Evolutionary conservation across 2,888 invertebrate species (phyloP), one percentile per base, ranked within the genome.

Genomic region (Escarpia spicata): DNA sequence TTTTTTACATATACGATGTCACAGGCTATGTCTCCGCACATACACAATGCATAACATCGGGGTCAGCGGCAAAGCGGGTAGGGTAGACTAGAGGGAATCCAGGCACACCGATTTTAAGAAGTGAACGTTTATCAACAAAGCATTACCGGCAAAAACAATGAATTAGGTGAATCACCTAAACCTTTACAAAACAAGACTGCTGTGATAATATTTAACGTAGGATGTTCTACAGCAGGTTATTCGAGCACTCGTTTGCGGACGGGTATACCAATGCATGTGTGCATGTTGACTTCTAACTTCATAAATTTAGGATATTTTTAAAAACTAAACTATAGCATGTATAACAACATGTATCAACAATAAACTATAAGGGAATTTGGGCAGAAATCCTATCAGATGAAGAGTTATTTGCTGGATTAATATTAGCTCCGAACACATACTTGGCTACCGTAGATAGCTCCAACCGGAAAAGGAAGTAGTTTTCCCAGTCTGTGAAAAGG

Each of bases 401-500:
- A 26, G 19, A 75, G n/a, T 19, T 75, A 75, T 75, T 75, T 26
- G 75, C 6, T 75, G 75, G 75, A 75, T 75, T 75, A 6, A 75
- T 26, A 4, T 75, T n/a, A 75, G 75, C 75, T 26, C 26, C 75
- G 26, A 75, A 75, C 75, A 75, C 75, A 75, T 75, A 75, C 75
- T 75, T 75, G 0, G 1, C 75, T 75, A 75, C 75, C 75, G 3
- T 26, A 75, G 75, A 75, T 26, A 26, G 75, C 75, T 75, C 75
- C 75, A 75, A 75, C 75, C 75, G 75, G 75, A 75, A 75, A 75
- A 75, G 75, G 75, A 75, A 75, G 19, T 75, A 75, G 75, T 26
- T 75, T 75, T 75, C 75, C 26, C 26, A 19, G 75, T 75, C 75
- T 26, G 26, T 19, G 75, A 75, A 75, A 75, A 75, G 75, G 75